Evolutionary conservation across 1,140 invertebrate species (phyloP), one percentile per base, ranked within the genome.

Genomic region (Schlechtendalia chinensis): DNA sequence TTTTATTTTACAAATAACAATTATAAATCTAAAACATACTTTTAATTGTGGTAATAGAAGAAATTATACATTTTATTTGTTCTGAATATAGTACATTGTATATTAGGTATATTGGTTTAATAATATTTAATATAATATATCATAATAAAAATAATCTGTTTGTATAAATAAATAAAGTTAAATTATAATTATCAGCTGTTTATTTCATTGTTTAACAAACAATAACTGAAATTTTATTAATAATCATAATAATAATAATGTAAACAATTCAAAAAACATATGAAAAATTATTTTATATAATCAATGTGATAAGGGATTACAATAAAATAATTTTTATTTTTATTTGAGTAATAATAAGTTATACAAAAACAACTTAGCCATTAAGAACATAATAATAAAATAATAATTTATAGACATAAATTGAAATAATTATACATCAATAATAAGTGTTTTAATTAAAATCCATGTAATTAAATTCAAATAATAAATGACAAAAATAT

Each of bases 281-380:
- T 47, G 8, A 39, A 39, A 39, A 39, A 67, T 22, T 47, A n/a
- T n/a, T n/a, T n/a, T n/a, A 24, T n/a, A 47, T 50, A 50, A 50
- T 50, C 47, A 27, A 50, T 10, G n/a, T 27, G 50, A 69, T 17
- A 27, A 24, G 47, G 67, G 14, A 69, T 4, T 24, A 69, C 67
- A 69, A 69, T 24, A 47, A 69, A 47, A 69, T 69, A 69, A 12
- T 27, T 50, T 67, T 10, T 22, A 24, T 69, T 45, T 69, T 45
- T 45, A 10, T 45, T 53, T 53, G 16, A 53, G 16, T 24, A 69
- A 69, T 69, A 69, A 6, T 47, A 69, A 14, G 11, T 50, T 8
- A 50, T 27, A 69, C 17, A 50, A 69, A 69, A 69, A 47, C 39
- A 45, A 67, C 39, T 67, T 45, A 67, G 39, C 0, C 12, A 27